Conservation (phyloP, 64 coral and sea anemone species). For the Acropora yongei region DNA sequence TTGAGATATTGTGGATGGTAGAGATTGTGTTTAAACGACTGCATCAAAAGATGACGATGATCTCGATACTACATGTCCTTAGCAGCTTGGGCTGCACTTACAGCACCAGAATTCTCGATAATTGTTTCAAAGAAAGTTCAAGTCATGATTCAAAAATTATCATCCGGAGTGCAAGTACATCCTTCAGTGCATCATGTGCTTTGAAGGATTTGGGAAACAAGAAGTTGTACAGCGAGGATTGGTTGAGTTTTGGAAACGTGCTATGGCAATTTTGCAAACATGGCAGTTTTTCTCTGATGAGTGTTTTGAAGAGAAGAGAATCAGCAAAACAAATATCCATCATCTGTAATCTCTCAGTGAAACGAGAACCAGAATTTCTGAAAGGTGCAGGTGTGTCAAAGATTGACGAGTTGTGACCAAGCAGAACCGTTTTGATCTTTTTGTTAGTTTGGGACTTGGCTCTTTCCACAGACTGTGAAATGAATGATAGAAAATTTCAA, state of each 20-base stretch:
- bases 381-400: too few relatives aligned
- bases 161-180: background rate
- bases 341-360: too few relatives aligned
- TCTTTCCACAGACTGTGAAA: background rate
- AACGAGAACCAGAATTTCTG: too few relatives aligned
- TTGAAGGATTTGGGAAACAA: background rate
- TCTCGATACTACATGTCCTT: background rate
- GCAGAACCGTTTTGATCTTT: background rate
- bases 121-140: background rate
- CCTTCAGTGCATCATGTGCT: slow-evolving; percentile 4
- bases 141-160: background rate
- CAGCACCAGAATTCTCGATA: background rate
- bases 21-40: background rate
- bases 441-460: background rate
- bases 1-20: background rate
- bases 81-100: background rate
- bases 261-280: too few relatives aligned
- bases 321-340: too few relatives aligned
- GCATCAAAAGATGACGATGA: background rate
- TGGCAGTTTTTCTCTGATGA: background rate
- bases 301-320: background rate
- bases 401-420: too few relatives aligned
- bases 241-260: background rate
- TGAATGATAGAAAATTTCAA: too few relatives aligned
- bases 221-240: background rate